Conservation (phyloP, 2,113 vertebrate genomes). For the cat (Felis catus) region F.catus_Fca126_mat1.0 CM031413.1:86256501-86257000, state of each 20-base stretch:
- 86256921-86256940: neutral
- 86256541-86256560: neutral
- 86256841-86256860: neutral
- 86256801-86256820: neutral
- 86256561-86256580: neutral
- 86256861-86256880: neutral
- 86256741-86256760: constrained; percentile 7
- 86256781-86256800: neutral
- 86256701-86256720: neutral
- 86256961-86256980: neutral
- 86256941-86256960: neutral
- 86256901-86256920: neutral
- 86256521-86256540: constrained; percentile 14
- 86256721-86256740: neutral
- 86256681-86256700: neutral
- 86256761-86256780: neutral
- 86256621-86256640: neutral
- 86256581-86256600: neutral
- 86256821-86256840: neutral
- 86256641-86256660: neutral
- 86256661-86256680: neutral
- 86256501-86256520: neutral
- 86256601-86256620: neutral
- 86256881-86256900: neutral
- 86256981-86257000: neutral